Base-by-base conservation (phyloP, 2,888 invertebrate genomes). In the Drosophila formosana region DNA sequence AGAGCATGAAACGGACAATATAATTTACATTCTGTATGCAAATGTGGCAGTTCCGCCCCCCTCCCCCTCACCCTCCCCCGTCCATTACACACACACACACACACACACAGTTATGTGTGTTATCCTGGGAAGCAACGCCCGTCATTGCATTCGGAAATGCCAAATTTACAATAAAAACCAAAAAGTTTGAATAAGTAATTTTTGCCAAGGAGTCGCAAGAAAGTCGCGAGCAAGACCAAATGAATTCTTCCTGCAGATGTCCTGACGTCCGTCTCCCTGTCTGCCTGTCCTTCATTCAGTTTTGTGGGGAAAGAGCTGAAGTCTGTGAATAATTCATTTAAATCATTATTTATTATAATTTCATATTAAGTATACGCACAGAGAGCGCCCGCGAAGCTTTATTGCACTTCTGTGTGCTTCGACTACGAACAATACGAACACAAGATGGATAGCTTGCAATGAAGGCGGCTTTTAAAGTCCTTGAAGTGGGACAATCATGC, bases 1-100 rank as follows among this genome's bases (percentile, higher is more conserved):
- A 80, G 78, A 79, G 77, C 84, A 77, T 84, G 85, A 80, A 82
- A 77, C 75, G 82, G 82, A 85, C 82, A 87, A 87, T 79, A 84
- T 80, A 79, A 85, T 85, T 82, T 87, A 79, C 84, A 85, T 84
- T 82, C 73, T 46, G 74, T 72, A 87, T 85, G 82, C 84, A 84
- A 87, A 87, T 87, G 73, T 73, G 51, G 51, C 58, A 66, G 39
- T 50, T 50, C 58, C 66, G 66, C 55, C 60, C 49, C 70, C 25
- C 53, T 52, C 28, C 47, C 55, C 62, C 51, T 53, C 32, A 50
- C 66, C 30, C 56, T 53, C 32, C 47, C 61, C 62, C 53, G 52
- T 30, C 43, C 63, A 30, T 61, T 28, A 18, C 18, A 18, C 56
- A 25, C 37, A 56, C 51, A 47, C 37, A 45, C 58, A 56, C 30